Evolutionary conservation across 2,113 vertebrate genomes (phyloP), one percentile per base, ranked within the genome.

Genomic region (Albula glossodonta): DNA sequence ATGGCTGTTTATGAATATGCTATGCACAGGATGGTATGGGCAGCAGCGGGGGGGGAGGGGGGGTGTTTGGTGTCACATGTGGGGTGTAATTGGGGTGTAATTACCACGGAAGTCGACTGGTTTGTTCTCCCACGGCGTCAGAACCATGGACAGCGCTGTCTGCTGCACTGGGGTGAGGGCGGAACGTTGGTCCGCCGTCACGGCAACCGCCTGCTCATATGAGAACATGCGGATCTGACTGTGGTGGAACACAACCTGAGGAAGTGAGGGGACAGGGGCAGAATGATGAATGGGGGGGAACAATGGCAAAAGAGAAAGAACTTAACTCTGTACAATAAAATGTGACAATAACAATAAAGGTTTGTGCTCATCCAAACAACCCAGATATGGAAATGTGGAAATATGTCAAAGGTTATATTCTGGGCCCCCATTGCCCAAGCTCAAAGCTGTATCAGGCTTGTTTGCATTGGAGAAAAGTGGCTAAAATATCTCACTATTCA

Each of bases 131-230:
- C 91, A 93, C 0, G 93, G 93, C 3, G 93, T 94, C 77, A 96
- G 90, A 77, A 95, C 96, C 94, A 96, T 92, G 50, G 89, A 92
- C 80, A 96, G 88, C 15, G 95, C 96, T 0, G 87, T 93, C 84
- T 31, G 92, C 90, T 96, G 95, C 3, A 94, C 79, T 0, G 87
- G 70, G 4, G 90, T 90, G 84, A 96, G 88, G 60, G 83, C 89
- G 4, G 81, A 2, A 3, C 88, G 77, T 89, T 96, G 95, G 60
- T 87, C 86, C 0, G 83, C 9, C 0, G 95, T 96, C 51, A 97
- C 92, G 7, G 92, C 94, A 3, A 87, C 79, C 0, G 94, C 96
- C 91, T 97, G 96, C 85, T 95, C 94, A n/a, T 96, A 96, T 51
- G 93, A 93, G 85, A 97, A 96, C 93, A 93, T 89, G 66, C 90